These are phyloP conservation scores for Diabrotica virgifera DNA, from an alignment of 1,140 invertebrate species.

Conservation along the genomic window DNA sequence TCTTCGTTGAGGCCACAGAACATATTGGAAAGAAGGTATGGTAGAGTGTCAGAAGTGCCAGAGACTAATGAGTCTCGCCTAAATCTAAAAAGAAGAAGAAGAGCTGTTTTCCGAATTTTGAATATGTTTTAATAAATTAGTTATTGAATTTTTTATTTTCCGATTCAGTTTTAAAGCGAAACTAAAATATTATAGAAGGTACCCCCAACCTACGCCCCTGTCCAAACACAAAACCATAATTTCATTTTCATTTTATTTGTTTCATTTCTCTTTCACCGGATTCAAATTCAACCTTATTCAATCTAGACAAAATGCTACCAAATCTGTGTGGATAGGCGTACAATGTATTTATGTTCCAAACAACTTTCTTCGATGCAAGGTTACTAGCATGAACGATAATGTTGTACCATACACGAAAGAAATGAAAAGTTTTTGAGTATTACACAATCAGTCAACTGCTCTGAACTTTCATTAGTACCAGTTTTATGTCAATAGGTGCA, in stretches of 20 bases:
- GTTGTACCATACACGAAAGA: background rate
- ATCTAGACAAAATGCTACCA: conserved; percentile 5
- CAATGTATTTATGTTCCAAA: conserved; percentile 15
- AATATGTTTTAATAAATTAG: no score
- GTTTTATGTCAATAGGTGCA: no score
- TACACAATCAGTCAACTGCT: conserved; percentile 6
- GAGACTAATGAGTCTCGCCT: no score
- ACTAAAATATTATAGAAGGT: conserved; percentile 19
- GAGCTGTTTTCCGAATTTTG: no score
- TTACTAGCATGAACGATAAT: background rate
- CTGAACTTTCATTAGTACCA: conserved; percentile 6
- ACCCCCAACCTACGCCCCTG: conserved; percentile 11
- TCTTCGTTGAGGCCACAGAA: no score
- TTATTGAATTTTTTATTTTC: no score
- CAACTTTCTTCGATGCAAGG: conserved; percentile 26
- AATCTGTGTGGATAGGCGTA: background rate
- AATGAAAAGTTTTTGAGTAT: conserved; percentile 11
- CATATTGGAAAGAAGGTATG: no score
- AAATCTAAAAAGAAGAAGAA: no score
- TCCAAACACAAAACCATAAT: background rate
- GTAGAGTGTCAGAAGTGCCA: no score
- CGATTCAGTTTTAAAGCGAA: no score
- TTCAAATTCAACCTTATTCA: conserved; percentile 11
- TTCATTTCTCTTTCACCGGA: conserved; percentile 36
- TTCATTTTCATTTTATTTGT: conserved; percentile 28